Evolutionary conservation across 2,888 invertebrate genomes (phyloP).

Genomic region (Eristalinus sepulchralis): DNA sequence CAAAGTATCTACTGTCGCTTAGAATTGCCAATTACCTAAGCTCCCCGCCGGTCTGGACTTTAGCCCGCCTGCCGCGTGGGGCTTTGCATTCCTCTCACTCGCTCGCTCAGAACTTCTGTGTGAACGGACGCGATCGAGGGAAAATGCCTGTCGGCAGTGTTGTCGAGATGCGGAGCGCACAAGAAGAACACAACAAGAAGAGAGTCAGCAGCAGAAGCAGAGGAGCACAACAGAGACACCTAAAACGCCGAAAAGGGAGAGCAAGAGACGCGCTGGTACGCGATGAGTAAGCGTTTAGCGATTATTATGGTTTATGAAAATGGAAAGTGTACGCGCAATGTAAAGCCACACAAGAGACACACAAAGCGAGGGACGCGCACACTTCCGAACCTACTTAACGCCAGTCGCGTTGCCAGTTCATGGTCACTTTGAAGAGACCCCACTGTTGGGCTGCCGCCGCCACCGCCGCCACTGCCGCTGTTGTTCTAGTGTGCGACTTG

Average conservation of each 20-base stretch:
- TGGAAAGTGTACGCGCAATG: conserved; percentile 50
- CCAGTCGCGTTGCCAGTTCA: conserved; percentile 39
- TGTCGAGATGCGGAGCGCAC: background rate
- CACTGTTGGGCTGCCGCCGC: conserved; percentile 18
- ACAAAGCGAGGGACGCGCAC: conserved; percentile 20
- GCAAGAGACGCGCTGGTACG: background rate
- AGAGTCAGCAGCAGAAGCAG: background rate
- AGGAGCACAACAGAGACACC: background rate
- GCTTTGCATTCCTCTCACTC: background rate
- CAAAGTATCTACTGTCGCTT: conserved; percentile 38
- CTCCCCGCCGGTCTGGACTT: conserved; percentile 50
- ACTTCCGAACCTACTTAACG: background rate
- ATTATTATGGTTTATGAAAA: conserved; percentile 59
- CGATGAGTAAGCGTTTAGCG: conserved; percentile 57
- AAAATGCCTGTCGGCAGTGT: background rate
- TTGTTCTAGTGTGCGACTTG: conserved; percentile 63
- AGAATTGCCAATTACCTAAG: conserved; percentile 66
- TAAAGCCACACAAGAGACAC: background rate
- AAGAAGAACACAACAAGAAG: background rate
- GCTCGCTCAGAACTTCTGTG: background rate
- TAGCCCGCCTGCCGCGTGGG: conserved; percentile 4
- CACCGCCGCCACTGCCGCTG: conserved; percentile 15
- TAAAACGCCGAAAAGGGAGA: background rate
- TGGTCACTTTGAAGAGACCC: conserved; percentile 52
- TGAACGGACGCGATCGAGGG: background rate